Conservation (phyloP, 1,140 invertebrate genomes). For the Micrasema longulum region DNA sequence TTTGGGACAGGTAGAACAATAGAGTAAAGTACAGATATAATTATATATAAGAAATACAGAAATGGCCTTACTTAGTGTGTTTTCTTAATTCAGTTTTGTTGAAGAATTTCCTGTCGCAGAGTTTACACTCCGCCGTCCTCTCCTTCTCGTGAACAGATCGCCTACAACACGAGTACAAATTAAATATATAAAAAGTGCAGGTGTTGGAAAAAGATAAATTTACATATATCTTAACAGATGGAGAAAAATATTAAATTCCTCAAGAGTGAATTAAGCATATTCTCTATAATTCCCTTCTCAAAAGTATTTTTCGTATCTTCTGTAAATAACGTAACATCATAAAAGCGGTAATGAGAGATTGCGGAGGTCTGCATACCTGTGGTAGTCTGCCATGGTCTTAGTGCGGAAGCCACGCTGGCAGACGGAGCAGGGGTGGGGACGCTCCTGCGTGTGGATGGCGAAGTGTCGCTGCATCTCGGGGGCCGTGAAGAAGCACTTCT, state of each 20-base stretch:
- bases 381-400: slow-evolving; percentile 4
- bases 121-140: slow-evolving; percentile 40
- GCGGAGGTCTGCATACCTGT: slow-evolving; percentile 35
- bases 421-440: slow-evolving; percentile 26
- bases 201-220: too few relatives aligned
- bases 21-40: background rate
- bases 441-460: slow-evolving; percentile 36
- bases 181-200: too few relatives aligned
- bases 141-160: slow-evolving; percentile 48
- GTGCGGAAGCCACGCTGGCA: slow-evolving; percentile 42
- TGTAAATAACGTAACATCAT: too few relatives aligned
- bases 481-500: background rate
- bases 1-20: background rate
- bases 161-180: slow-evolving; percentile 13
- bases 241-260: too few relatives aligned
- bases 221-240: too few relatives aligned
- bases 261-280: too few relatives aligned
- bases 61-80: background rate
- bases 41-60: background rate
- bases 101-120: slow-evolving; percentile 49
- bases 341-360: too few relatives aligned
- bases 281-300: too few relatives aligned
- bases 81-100: background rate
- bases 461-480: slow-evolving; percentile 19
- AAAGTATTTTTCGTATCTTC: too few relatives aligned